Base-by-base conservation (phyloP, 2,888 invertebrate species). In the Dryocosmus kuriphilus region DNA sequence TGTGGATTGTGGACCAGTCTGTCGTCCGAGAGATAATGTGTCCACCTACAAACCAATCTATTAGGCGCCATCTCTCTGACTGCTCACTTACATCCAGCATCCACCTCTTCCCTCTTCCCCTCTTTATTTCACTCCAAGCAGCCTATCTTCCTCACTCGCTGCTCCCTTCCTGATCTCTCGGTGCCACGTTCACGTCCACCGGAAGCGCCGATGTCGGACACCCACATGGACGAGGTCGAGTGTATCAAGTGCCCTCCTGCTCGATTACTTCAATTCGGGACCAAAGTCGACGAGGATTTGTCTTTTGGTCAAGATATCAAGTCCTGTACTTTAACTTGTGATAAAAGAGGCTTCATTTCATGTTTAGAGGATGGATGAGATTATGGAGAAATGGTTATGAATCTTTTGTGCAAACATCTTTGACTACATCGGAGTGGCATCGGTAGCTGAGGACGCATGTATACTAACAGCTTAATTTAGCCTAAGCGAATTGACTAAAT, bases 21-120 rank as follows among this genome's bases (percentile, higher is more conserved):
- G 84, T 85, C 85, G 87, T 81, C 81, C 81, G 85, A 86, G 86
- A 87, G 87, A 91, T 90, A 91, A 91, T 91, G 87, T 88, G 90
- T 90, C 91, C 91, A 91, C 91, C 91, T 91, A 91, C 91, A 91
- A 91, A 90, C 91, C 89, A 91, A 91, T 91, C 91, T 91, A 91
- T 91, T 90, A 91, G 91, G 91, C 91, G 91, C 91, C 91, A 89
- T 90, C 90, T 90, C 90, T 88, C 89, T 88, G 90, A 90, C 90
- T 90, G 90, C 90, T 91, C 91, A 90, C 91, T 91, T 91, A 89
- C 88, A 88, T 89, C 85, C 88, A 81, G 79, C 84, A 79, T 78
- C 79, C 78, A 77, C 80, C 84, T 82, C 82, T 67, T 46, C n/a
- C 79, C 81, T 74, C 82, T 77, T 78, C 81, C 77, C 82, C 77